Percentiles rank a stretch among this genome's conserved stretches.
Evolutionary conservation across 2,113 vertebrate genomes (phyloP).

Genomic region (Eulacestoma nigropectus): DNA sequence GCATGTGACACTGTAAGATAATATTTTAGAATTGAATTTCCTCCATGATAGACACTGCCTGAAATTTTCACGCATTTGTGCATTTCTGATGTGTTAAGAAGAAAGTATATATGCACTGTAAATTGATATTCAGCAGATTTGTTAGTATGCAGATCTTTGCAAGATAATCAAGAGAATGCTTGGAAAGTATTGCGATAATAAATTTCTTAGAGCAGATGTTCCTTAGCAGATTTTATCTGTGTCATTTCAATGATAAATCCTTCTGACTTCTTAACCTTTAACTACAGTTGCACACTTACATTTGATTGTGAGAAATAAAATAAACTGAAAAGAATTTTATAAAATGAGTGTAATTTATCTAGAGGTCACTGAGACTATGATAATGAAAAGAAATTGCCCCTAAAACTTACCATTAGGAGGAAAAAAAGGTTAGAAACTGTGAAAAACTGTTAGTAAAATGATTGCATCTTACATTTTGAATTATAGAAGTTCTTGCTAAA

Average conservation of each 20-base stretch:
- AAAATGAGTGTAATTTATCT: not conserved
- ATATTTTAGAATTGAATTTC: not conserved
- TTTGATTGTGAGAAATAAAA: conserved; percentile 11
- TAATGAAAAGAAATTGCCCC: not conserved
- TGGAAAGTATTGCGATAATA: conserved; percentile 15
- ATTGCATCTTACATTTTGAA: not conserved
- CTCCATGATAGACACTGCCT: not conserved
- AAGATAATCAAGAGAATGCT: not conserved
- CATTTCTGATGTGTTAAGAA: conserved; percentile 35
- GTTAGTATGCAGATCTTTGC: conserved; percentile 32
- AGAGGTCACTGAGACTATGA: not conserved
- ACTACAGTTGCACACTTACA: not conserved
- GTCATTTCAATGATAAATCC: conserved; percentile 25
- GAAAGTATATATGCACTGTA: not conserved
- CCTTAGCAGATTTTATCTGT: conserved; percentile 21
- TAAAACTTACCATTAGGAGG: not conserved
- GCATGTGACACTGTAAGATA: not conserved
- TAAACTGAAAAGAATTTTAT: not conserved
- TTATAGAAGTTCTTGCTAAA: not conserved
- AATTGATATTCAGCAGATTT: conserved; percentile 41
- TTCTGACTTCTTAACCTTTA: conserved; percentile 36
- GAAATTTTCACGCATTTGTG: conserved; percentile 17
- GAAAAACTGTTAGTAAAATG: not conserved
- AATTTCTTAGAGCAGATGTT: conserved; percentile 38
- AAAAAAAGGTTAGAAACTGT: not conserved